These are phyloP conservation scores for Capromys pilorides DNA, from an alignment of 2,797 vertebrate species.

Conservation along the genomic window DNA sequence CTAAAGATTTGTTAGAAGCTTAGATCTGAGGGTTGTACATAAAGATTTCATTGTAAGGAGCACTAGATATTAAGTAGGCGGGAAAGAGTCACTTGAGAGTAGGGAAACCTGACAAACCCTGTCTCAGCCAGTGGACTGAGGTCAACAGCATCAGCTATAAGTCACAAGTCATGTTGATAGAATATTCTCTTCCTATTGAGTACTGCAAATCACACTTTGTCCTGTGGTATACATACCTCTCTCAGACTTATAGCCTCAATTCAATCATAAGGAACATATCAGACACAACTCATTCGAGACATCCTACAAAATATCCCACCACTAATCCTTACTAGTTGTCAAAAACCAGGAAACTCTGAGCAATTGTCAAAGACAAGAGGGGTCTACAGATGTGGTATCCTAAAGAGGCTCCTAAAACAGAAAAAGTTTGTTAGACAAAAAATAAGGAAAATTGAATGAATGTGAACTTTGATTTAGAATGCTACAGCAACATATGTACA, in stretches of 20 bases:
- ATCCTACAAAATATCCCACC: not conserved
- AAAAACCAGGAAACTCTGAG: not conserved
- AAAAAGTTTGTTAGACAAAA: not conserved
- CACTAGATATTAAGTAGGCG: not conserved
- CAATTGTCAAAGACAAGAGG: not conserved
- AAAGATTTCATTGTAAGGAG: not conserved
- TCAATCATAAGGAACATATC: not conserved
- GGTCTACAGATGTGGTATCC: not conserved
- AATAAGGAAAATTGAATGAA: not conserved
- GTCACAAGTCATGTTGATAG: not conserved
- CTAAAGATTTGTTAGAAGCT: not conserved
- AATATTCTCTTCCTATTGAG: not conserved
- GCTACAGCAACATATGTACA: no score
- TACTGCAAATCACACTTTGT: not conserved
- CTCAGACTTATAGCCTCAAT: not conserved
- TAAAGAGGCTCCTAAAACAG: not conserved
- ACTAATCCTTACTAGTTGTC: not conserved
- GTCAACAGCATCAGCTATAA: no score
- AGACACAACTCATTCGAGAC: not conserved
- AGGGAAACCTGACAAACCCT: not conserved
- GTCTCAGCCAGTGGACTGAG: not conserved
- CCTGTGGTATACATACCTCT: not conserved
- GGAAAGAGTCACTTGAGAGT: not conserved
- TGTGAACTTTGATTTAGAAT: not conserved
- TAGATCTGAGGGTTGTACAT: not conserved